Base-by-base conservation (phyloP, 2,888 invertebrate species). In the Exephanes ischioxanthus region DNA sequence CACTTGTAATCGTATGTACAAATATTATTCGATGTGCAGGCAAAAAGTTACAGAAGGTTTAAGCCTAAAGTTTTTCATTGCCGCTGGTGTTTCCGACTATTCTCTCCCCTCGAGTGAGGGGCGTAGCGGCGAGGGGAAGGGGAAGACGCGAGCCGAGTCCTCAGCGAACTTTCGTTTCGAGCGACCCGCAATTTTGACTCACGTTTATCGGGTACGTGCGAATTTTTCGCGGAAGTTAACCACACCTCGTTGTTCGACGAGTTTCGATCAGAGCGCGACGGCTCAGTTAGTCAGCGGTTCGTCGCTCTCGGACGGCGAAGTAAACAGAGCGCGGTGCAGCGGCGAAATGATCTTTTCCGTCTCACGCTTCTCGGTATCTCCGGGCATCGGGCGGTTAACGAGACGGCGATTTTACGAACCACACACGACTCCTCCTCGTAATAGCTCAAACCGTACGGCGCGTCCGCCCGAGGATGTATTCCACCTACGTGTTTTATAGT, bases 401-500 rank as follows among this genome's bases (percentile, higher is more conserved):
- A 73, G 73, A 73, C 45, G 41, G 6, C 45, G 41, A 61, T 61
- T 61, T 73, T 73, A 30, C 73, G 53, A 73, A 73, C 16, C 26
- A 22, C 16, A 4, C 16, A 63, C 45, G 45, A 16, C 30, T 63
- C 19, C 61, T 63, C 61, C 61, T 53, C 19, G 5, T 30, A 63
- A 33, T 30, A 63, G 26, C 61, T 16, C 4, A 2, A 63, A 63
- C 33, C 33, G 33, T 63, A 63, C 33, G 9, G 41, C 33, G 41
- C 33, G 63, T n/a, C 19, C 37, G 58, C 9, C 33, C 19, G 14
- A 41, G 63, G 55, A 16, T 33, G 63, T 30, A 61, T 16, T 53
- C 53, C 61, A 48, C 68, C 41, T 7, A 37, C 55, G 19, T 61
- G 14, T 19, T 80, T 80, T 55, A 80, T 80, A 73, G 67, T 55